Percentiles rank a stretch among this genome's conserved stretches.
Conservation (phyloP, 2,888 invertebrate genomes). For the Caenorhabditis sp. region DNA sequence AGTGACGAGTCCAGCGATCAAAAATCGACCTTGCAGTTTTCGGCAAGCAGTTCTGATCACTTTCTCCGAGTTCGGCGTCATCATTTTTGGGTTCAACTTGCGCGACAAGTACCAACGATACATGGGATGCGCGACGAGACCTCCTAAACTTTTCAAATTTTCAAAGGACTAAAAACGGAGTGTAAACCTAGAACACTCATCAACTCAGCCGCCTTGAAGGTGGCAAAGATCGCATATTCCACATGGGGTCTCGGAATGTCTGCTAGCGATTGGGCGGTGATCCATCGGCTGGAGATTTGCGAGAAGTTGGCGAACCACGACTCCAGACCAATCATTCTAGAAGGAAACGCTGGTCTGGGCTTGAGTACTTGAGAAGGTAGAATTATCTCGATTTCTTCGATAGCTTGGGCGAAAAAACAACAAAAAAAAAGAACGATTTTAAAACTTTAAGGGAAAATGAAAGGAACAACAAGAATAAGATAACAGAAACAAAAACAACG, state of each 20-base stretch:
- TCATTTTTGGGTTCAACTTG: slow-evolving; percentile 73
- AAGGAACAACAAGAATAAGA: slow-evolving; percentile 26
- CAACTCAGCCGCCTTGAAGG: slow-evolving; percentile 77
- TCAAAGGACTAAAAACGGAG: not conserved
- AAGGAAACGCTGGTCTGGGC: not conserved
- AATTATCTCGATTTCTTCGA: slow-evolving; percentile 1
- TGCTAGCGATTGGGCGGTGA: slow-evolving; percentile 71
- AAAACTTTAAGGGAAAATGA: slow-evolving; percentile 10
- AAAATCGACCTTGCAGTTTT: slow-evolving; percentile 77
- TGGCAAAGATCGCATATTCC: slow-evolving; percentile 78
- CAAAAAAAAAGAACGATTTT: not conserved
- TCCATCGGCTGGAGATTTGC: slow-evolving; percentile 70
- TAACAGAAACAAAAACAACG: slow-evolving; percentile 26
- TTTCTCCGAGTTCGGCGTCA: slow-evolving; percentile 80
- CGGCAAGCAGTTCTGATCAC: slow-evolving; percentile 78
- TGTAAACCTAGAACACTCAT: slow-evolving; percentile 76
- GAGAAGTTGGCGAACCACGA: slow-evolving; percentile 79
- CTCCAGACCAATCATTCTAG: slow-evolving; percentile 78
- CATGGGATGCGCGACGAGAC: slow-evolving; percentile 78
- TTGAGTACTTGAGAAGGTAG: not conserved
- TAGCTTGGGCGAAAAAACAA: not conserved
- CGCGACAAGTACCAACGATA: slow-evolving; percentile 77
- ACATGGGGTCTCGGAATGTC: slow-evolving; percentile 75
- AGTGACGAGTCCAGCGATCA: slow-evolving; percentile 74
- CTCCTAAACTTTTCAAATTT: slow-evolving; percentile 67